phyloP scores from a whole-genome alignment of 2,888 invertebrate species.

The Lasioglossum figueresi region DNA sequence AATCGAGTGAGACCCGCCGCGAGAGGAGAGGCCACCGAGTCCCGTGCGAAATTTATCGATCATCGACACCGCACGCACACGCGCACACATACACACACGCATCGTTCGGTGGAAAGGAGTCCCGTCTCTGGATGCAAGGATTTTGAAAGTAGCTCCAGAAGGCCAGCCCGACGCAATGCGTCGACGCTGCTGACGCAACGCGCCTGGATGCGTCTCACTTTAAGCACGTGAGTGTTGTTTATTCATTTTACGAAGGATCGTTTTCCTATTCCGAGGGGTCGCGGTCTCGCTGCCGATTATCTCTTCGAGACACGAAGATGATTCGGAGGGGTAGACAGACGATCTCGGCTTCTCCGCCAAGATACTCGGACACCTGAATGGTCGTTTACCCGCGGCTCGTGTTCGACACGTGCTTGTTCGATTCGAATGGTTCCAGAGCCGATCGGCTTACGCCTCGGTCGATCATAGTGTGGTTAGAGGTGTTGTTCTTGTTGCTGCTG shows the following conservation, averaged over 20 bases:
- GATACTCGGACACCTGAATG: slow-evolving; percentile 66
- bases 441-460: slow-evolving; percentile 10
- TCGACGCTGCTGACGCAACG: slow-evolving; percentile 84
- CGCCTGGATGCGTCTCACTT: slow-evolving; percentile 89
- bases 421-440: neutral
- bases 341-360: slow-evolving; percentile 62
- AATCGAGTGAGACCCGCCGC: slow-evolving; percentile 23
- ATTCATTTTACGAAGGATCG: slow-evolving; percentile 8
- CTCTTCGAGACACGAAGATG: slow-evolving; percentile 51
- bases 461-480: slow-evolving; percentile 24
- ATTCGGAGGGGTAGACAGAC: slow-evolving; percentile 51
- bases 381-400: neutral
- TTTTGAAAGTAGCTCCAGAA: slow-evolving; percentile 83
- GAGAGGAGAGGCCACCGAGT: neutral
- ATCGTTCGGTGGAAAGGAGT: slow-evolving; percentile 66
- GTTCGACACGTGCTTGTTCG: slow-evolving; percentile 35
- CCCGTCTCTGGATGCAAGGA: slow-evolving; percentile 78
- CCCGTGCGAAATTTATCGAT: slow-evolving; percentile 21
- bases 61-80: neutral
- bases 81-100: neutral
- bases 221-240: slow-evolving; percentile 87
- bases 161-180: slow-evolving; percentile 84
- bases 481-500: neutral
- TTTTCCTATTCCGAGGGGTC: neutral
- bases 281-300: slow-evolving; percentile 16